Conservation (phyloP, 2,797 vertebrate species). For the Chromis chromis region DNA sequence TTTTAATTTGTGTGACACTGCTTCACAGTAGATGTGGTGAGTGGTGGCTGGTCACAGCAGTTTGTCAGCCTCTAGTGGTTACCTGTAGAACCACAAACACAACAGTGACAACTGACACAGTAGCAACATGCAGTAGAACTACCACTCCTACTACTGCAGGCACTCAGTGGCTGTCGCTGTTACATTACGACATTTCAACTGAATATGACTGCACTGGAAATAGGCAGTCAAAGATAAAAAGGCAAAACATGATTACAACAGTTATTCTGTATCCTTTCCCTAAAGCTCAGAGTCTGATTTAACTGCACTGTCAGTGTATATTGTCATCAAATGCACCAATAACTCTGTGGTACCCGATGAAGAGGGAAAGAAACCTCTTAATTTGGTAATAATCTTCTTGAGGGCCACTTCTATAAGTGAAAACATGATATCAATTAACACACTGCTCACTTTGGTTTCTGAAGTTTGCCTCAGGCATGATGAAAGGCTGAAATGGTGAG, state of each 20-base stretch:
- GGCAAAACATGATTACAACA: not conserved
- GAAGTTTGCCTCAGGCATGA: constrained; percentile 30
- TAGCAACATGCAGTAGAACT: not conserved
- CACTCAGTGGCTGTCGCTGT: not conserved
- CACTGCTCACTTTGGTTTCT: constrained; percentile 12
- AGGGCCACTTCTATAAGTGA: constrained; percentile 22
- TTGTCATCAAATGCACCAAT: not conserved
- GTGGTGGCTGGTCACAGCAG: constrained; percentile 61
- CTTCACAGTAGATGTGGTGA: constrained; percentile 5
- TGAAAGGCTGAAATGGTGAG: constrained; percentile 51
- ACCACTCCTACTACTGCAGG: not conserved
- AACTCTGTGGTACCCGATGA: not conserved
- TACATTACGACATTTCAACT: not conserved
- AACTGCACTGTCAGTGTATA: not conserved
- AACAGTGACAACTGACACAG: constrained; percentile 9
- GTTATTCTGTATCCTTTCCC: too few relatives aligned
- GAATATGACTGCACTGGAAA: not conserved
- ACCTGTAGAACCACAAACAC: constrained; percentile 48
- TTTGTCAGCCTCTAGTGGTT: constrained; percentile 85
- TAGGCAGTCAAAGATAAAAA: not conserved
- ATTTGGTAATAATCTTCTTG: constrained; percentile 22
- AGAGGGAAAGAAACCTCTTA: not conserved
- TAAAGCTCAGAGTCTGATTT: too few relatives aligned
- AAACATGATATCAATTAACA: constrained; percentile 55
- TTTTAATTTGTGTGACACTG: constrained; percentile 40